A percentile compares a stretch with the other conserved stretches of the same genome.
Conservation (phyloP, 2,888 invertebrate species). For the Eretmocerus hayati region DNA sequence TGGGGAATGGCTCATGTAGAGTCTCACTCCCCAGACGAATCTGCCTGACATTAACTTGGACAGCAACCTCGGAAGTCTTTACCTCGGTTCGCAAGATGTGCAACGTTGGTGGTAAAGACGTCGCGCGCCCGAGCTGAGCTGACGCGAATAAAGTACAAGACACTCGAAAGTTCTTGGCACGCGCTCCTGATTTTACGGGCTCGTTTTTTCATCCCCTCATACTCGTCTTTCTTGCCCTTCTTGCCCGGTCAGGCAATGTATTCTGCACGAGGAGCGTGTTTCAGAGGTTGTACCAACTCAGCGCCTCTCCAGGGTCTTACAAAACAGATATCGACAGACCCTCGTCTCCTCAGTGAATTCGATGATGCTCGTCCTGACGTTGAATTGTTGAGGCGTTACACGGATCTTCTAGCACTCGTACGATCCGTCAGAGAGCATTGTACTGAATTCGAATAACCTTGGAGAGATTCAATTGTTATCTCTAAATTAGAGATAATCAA, state of each 20-base stretch:
- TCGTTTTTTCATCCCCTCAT: neutral
- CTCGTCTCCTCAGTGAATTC: conserved; percentile 3
- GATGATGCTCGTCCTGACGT: conserved; percentile 10
- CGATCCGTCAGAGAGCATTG: conserved; percentile 1
- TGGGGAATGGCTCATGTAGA: neutral
- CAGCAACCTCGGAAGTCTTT: neutral
- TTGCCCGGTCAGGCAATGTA: too few relatives aligned
- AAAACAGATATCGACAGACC: conserved; percentile 16
- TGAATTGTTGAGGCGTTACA: neutral
- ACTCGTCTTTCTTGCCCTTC: neutral
- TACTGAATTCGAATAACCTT: conserved; percentile 11
- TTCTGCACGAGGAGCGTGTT: too few relatives aligned
- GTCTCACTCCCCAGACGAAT: too few relatives aligned
- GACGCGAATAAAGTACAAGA: conserved; percentile 29
- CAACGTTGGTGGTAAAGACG: conserved; percentile 6
- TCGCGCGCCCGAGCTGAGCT: conserved; percentile 7
- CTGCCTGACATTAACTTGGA: too few relatives aligned
- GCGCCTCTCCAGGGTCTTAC: neutral
- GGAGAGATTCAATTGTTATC: too few relatives aligned
- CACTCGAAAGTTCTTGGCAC: conserved; percentile 28
- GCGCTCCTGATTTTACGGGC: conserved; percentile 18
- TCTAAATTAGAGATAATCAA: too few relatives aligned
- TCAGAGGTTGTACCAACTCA: too few relatives aligned
- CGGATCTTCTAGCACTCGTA: too few relatives aligned
- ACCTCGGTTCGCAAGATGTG: neutral